Evolutionary conservation across 2,113 vertebrate genomes (phyloP).

Genomic region (Syngnathus floridae): DNA sequence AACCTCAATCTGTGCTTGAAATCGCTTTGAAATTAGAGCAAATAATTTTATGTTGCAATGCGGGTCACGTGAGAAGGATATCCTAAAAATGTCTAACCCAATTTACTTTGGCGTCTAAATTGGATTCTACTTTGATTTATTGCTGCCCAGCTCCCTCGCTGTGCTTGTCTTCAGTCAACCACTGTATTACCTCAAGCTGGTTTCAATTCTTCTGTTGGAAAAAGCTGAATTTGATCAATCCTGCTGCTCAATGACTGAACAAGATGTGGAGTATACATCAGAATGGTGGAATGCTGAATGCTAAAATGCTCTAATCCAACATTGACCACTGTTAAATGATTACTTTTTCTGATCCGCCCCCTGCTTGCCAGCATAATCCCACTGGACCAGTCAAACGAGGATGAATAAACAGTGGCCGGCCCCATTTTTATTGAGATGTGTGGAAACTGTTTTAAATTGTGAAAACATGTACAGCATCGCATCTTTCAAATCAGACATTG

Average conservation of each 20-base stretch:
- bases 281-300: too few species aligned
- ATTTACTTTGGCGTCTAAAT: background rate
- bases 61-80: background rate
- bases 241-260: background rate
- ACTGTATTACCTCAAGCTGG: background rate
- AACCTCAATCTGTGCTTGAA: background rate
- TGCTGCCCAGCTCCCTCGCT: background rate
- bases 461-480: too few species aligned
- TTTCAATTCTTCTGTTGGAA: background rate
- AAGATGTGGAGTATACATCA: too few species aligned
- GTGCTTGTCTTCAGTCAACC: background rate
- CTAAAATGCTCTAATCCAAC: too few species aligned
- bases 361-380: too few species aligned
- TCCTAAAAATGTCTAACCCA: background rate
- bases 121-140: conserved; percentile 7
- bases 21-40: background rate
- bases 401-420: too few species aligned
- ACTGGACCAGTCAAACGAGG: too few species aligned
- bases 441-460: too few species aligned
- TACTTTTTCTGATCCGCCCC: too few species aligned
- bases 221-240: background rate
- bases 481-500: background rate
- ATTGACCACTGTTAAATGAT: too few species aligned
- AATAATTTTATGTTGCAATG: background rate
- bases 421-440: too few species aligned